phyloP scores from a whole-genome alignment of 2,888 invertebrate genomes.

The Agriopis aurantiaria region DNA sequence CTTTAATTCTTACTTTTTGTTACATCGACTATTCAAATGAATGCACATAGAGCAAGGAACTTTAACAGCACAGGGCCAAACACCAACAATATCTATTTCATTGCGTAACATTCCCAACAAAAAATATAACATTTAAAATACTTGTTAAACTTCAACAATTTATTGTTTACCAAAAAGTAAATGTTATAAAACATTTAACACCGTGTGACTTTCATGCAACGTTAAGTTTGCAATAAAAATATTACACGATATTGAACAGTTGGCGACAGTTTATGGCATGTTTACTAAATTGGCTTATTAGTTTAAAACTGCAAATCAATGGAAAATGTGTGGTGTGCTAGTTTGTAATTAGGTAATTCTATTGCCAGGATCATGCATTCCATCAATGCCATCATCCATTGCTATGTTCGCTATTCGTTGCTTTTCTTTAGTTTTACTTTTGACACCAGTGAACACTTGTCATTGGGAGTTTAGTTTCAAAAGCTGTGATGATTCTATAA shows the following conservation, averaged over 20 bases:
- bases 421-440: background rate
- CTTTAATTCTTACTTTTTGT: constrained; percentile 32
- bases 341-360: background rate
- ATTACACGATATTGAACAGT: constrained; percentile 17
- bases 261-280: constrained; percentile 8
- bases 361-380: background rate
- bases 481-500: background rate
- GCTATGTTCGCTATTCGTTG: background rate
- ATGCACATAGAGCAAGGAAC: constrained; percentile 17
- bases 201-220: constrained; percentile 44
- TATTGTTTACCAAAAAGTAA: constrained; percentile 19
- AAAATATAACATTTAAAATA: background rate
- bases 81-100: background rate
- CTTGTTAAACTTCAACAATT: constrained; percentile 1
- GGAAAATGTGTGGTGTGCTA: background rate
- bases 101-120: background rate
- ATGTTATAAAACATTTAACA: constrained; percentile 28
- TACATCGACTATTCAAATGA: constrained; percentile 25
- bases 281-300: constrained; percentile 2
- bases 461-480: background rate
- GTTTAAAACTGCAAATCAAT: background rate
- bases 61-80: background rate
- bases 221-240: constrained; percentile 34
- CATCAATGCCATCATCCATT: background rate
- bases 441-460: background rate